These are phyloP conservation scores for Ceraclea dissimilis DNA, from an alignment of 2,888 invertebrate species.

Conservation along the genomic window DNA sequence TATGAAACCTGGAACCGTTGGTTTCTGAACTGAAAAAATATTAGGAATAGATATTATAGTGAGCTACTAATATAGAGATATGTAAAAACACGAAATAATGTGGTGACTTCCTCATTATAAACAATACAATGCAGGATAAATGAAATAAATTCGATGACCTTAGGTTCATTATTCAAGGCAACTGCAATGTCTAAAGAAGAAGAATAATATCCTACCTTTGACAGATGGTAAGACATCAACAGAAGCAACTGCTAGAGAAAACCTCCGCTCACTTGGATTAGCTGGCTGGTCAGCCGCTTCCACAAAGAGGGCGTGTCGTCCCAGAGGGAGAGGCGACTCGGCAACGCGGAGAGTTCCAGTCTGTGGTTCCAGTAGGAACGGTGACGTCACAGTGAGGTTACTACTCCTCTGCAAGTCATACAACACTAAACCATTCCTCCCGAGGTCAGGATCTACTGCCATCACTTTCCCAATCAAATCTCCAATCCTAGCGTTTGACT, in stretches of 20 bases:
- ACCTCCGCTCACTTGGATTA: conserved; percentile 76
- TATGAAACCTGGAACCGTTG: conserved; percentile 66
- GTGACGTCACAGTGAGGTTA: conserved; percentile 55
- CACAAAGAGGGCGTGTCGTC: conserved; percentile 72
- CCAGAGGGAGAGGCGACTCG: conserved; percentile 58
- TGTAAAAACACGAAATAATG: too few species aligned
- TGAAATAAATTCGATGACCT: too few species aligned
- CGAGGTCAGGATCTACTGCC: conserved; percentile 76
- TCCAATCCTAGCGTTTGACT: conserved; percentile 59
- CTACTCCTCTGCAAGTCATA: conserved; percentile 66
- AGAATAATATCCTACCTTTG: too few species aligned
- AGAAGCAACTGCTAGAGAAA: conserved; percentile 78
- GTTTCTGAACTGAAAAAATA: conserved; percentile 39
- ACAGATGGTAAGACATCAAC: conserved; percentile 59
- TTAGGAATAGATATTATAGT: too few species aligned
- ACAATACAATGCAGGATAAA: too few species aligned
- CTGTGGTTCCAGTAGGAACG: conserved; percentile 64
- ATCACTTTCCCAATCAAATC: conserved; percentile 71
- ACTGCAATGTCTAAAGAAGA: too few species aligned
- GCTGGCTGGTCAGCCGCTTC: conserved; percentile 78
- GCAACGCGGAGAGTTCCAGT: conserved; percentile 62
- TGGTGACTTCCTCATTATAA: too few species aligned
- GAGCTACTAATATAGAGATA: neutral
- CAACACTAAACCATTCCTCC: conserved; percentile 61
- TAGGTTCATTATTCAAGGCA: too few species aligned